Evolutionary conservation across 2,797 vertebrate species (phyloP), one percentile per base, ranked within the genome.

Genomic region (Sebastes wilsoni): DNA sequence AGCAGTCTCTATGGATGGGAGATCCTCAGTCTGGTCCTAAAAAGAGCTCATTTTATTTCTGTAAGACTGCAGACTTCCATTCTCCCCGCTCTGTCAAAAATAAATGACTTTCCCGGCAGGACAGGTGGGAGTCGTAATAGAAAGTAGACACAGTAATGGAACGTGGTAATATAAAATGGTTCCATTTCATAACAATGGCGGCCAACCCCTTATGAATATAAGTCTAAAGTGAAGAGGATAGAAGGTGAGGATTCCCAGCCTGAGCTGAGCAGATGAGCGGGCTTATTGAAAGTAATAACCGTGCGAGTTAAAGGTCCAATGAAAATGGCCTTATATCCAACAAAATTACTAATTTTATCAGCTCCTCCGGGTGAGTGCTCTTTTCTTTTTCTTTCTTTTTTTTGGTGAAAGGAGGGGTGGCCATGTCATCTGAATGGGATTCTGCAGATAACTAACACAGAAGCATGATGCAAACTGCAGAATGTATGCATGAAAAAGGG

Each of bases 281-380:
- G 38, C 69, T 83, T 86, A 81, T 83, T 87, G 81, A 86, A 81
- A 85, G 84, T 83, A 88, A 88, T 87, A 90, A 84, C 62, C n/a
- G 28, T 68, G 81, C 2, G 2, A 80, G 77, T 78, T 82, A 86
- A 87, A 88, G 64, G 85, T 77, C 79, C 80, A 66, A 34, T 83
- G 73, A 79, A 85, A 89, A 87, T 64, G 38, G 74, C 36, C 52
- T 52, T 11, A 60, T 66, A 79, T 85, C 70, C 80, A 67, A 54
- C 72, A 77, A 79, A 82, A 85, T 66, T 88, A 96, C 96, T 96
- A 55, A 85, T 83, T 97, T 98, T 89, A 98, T 95, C 56, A 97
- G 93, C 83, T 97, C 96, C 85, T 97, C 96, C 66, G 97, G 94
- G 73, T 96, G 95, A 80, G 84, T 96, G 75, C 91, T 94, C 81